phyloP scores from a whole-genome alignment of 92 coral and sea anemone genomes.

The Nematostella vectensis region DNA sequence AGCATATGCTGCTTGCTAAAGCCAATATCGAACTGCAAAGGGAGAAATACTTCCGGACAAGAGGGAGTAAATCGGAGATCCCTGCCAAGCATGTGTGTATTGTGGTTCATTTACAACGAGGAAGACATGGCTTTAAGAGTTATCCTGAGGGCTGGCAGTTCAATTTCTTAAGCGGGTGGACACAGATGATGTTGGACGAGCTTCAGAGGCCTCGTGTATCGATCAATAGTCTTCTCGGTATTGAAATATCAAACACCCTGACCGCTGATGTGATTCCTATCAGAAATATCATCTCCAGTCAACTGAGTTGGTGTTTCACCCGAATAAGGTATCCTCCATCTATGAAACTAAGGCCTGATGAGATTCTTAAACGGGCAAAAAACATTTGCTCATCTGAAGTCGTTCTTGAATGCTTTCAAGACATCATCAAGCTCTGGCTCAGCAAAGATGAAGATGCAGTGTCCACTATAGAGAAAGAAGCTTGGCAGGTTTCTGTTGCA shows the following conservation, averaged over 20 bases:
- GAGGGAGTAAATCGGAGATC: conserved; percentile 3
- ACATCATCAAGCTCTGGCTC: conserved; percentile 58
- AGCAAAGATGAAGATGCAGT: conserved; percentile 4
- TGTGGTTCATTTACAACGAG: conserved; percentile 73
- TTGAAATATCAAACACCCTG: conserved; percentile 37
- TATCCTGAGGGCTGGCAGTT: conserved; percentile 83
- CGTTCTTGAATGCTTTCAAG: conserved; percentile 44
- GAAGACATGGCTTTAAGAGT: no score
- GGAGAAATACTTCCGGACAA: conserved; percentile 22
- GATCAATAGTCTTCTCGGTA: conserved; percentile 48
- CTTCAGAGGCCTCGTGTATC: conserved; percentile 61
- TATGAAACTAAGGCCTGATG: conserved; percentile 36
- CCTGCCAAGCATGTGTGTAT: conserved; percentile 76
- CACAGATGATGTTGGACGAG: conserved; percentile 78
- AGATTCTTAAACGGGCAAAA: conserved; percentile 34
- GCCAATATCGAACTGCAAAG: conserved; percentile 85
- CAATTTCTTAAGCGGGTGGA: conserved; percentile 93
- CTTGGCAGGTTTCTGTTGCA: conserved; percentile 84
- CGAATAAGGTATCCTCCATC: conserved; percentile 72
- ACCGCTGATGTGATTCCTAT: conserved; percentile 49
- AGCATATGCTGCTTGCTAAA: conserved; percentile 82
- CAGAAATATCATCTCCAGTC: conserved; percentile 50
- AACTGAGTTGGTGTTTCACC: conserved; percentile 89
- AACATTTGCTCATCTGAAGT: conserved; percentile 31
- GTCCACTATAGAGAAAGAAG: neutral